Base-by-base conservation (phyloP, 1,140 invertebrate genomes). In the Drosophila varians region DNA sequence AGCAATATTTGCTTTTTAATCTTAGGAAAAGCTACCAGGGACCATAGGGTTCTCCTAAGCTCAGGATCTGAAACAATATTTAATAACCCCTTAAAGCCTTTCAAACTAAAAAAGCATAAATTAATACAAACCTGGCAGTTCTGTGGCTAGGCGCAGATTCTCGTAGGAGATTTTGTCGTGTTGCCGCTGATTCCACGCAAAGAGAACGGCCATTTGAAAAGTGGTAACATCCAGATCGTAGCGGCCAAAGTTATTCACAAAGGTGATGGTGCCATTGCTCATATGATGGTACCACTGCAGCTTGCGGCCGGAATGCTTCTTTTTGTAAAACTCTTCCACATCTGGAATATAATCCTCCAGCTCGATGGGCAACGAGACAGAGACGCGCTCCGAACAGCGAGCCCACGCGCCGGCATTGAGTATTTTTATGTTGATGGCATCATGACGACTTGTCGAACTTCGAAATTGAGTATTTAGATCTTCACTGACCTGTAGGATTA, bases 241-340 rank as follows among this genome's bases (percentile, higher is more conserved):
- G 80, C 96, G 95, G 7, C 98, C 98, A 40, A 97, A 95, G 87
- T 96, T 94, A 92, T 98, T 99, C 2, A 94, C 94, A 93, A 99
- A 99, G 40, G 97, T 98, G 71, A 99, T 98, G 26, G 97, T 98
- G 77, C 98, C 99, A 93, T 99, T 99, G 43, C 98, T 99, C 98
- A 99, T 99, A 80, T 99, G 98, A 93, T 99, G 98, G 92, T 99
- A 98, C 99, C 99, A 99, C 92, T 99, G 98, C 36, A 99, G 93
- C 92, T 99, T 99, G 43, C 99, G 93, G n/a, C 98, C 98, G 89
- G 96, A 98, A 92, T 99, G 98, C 91, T 99, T 99, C 92, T 96
- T 99, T 93, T 95, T 96, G 89, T 98, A 97, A 92, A 98, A 98
- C 73, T 98, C 97, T 92, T 98, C 97, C 14, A 98, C 96, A 93